Base-by-base conservation (phyloP, 2,113 vertebrate genomes). In the Pachycephala philippinensis region DNA sequence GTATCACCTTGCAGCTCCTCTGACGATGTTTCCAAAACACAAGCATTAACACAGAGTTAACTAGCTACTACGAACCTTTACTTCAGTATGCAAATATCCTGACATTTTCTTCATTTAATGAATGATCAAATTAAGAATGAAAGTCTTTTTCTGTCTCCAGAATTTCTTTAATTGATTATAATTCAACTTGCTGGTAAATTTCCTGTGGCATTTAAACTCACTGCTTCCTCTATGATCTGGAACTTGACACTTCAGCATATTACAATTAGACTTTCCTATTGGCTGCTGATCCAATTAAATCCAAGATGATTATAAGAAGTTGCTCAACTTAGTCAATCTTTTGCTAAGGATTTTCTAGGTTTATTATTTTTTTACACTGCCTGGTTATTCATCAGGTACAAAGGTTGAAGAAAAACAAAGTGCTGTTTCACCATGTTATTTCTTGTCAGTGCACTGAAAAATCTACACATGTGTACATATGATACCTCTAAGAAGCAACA, bases 281-380 rank as follows among this genome's bases (percentile, higher is more conserved):
- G 97, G 89, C 78, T 96, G 84, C 5, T 88, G 63, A 94, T 50
- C 88, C 79, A 95, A 96, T 97, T 96, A 96, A 95, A 88, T 65
- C 63, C 88, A 88, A 95, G 94, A 95, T 70, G 64, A 97, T 87
- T 94, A 94, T 94, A 97, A 95, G 84, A 95, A 95, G 90, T 96
- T 97, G 94, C 93, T 95, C 83, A 95, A 93, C 97, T 94, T 98
- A 98, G 98, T 98, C 95, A 98, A 98, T 98, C 95, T 98, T 98
- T 98, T 98, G 97, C 98, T 97, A 98, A 97, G 84, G 95, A 95
- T 94, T 76, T 94, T 86, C 88, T 84, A 76, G 20, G 68, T 59
- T 91, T 68, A 90, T 88, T 77, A 52, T 89, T 65, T 80, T 65
- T 90, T 93, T 69, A 92, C 68, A 65, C 42, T 57, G 70, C 49